Percentiles rank a stretch among this genome's conserved stretches.
Conservation (phyloP, 2,797 vertebrate species). For the Crossoptilon crossoptilon region DNA sequence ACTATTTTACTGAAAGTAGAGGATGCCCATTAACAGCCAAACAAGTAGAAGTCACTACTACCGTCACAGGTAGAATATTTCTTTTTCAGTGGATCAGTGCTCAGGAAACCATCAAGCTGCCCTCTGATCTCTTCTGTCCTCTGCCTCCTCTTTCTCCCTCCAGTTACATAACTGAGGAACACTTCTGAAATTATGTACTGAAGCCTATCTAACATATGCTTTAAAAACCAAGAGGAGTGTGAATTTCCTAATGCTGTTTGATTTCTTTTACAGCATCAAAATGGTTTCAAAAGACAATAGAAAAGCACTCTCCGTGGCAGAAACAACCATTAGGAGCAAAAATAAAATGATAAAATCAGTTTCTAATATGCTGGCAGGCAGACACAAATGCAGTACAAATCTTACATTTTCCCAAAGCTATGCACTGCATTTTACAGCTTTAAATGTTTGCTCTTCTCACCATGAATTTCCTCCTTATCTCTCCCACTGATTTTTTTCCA, state of each 20-base stretch:
- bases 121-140: not conserved
- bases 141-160: not conserved
- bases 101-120: not conserved
- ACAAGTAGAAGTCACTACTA: not conserved
- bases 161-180: not conserved
- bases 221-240: not conserved
- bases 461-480: not conserved
- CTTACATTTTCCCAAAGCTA: not conserved
- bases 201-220: not conserved
- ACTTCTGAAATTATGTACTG: not conserved
- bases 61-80: not conserved
- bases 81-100: not conserved
- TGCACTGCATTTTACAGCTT: not conserved
- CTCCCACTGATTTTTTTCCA: not conserved
- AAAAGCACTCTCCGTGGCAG: not conserved
- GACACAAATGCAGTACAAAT: not conserved
- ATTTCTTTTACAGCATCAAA: not conserved
- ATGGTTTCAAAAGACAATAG: slow-evolving; percentile 2
- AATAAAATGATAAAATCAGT: not conserved
- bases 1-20: not conserved
- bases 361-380: slow-evolving; percentile 8
- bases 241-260: not conserved
- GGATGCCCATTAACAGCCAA: not conserved
- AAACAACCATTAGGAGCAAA: slow-evolving; percentile 3
- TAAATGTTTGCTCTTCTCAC: not conserved